phyloP scores from a whole-genome alignment of 2,888 invertebrate genomes.

The Parascotia fuliginaria region DNA sequence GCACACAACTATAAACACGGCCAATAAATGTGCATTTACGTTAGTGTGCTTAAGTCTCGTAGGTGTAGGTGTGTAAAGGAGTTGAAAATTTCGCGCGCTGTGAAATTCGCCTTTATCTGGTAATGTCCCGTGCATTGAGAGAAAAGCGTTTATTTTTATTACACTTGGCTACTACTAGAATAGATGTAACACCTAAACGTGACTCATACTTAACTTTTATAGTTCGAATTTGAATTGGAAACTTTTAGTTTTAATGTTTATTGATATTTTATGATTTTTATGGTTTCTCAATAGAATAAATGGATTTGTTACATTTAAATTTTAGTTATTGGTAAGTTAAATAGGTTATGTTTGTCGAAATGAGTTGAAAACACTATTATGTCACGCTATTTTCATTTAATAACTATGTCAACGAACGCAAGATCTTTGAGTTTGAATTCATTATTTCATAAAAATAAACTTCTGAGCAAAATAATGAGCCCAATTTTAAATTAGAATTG shows the following conservation, averaged over 20 bases:
- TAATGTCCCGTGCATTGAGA: slow-evolving; percentile 45
- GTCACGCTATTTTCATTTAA: too few species aligned
- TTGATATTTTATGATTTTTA: slow-evolving; percentile 35
- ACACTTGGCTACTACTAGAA: slow-evolving; percentile 41
- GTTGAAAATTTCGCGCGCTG: slow-evolving; percentile 26
- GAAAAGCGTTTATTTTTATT: slow-evolving; percentile 58
- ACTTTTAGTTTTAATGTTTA: slow-evolving; percentile 36
- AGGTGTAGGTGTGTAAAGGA: slow-evolving; percentile 24
- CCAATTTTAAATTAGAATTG: too few species aligned
- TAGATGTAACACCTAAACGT: slow-evolving; percentile 52
- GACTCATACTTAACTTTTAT: slow-evolving; percentile 48
- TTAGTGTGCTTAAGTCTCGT: slow-evolving; percentile 16
- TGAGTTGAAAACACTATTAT: neutral
- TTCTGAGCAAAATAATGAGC: too few species aligned
- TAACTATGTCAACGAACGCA: too few species aligned
- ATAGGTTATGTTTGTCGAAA: neutral
- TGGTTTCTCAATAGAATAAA: slow-evolving; percentile 9
- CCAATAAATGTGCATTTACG: slow-evolving; percentile 6
- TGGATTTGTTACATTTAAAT: neutral
- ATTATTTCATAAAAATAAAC: too few species aligned
- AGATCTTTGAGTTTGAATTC: too few species aligned
- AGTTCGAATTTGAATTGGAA: slow-evolving; percentile 42
- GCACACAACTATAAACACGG: neutral
- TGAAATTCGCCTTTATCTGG: slow-evolving; percentile 44
- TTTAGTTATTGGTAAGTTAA: neutral